A percentile compares a stretch with the other conserved stretches of the same genome.
phyloP scores from a whole-genome alignment of 2,888 invertebrate species.

The Autographa gamma region DNA sequence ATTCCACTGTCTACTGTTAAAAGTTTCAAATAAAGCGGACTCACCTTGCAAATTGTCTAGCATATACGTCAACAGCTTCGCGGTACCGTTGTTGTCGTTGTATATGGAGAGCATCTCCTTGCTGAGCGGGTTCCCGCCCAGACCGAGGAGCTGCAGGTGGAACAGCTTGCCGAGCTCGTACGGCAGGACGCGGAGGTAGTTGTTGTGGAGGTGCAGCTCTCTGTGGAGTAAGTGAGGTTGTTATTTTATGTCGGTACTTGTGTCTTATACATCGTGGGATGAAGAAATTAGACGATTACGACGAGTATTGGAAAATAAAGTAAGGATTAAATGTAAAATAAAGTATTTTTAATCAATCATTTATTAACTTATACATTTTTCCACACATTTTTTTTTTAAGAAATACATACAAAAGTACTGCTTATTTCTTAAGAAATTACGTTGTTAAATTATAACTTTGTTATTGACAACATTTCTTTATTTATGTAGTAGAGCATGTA shows the following conservation, averaged over 20 bases:
- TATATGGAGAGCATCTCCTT: slow-evolving; percentile 97
- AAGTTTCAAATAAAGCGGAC: slow-evolving; percentile 33
- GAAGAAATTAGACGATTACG: no score
- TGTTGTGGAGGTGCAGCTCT: slow-evolving; percentile 98
- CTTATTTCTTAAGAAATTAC: no score
- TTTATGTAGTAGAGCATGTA: no score
- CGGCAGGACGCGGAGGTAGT: slow-evolving; percentile 97
- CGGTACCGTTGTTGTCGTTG: slow-evolving; percentile 97
- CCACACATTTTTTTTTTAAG: no score
- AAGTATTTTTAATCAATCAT: no score
- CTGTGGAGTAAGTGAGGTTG: slow-evolving; percentile 85
- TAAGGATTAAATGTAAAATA: no score
- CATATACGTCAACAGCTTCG: slow-evolving; percentile 97
- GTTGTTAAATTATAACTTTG: no score
- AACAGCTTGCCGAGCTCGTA: slow-evolving; percentile 99
- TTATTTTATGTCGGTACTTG: slow-evolving; percentile 13
- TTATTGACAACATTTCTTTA: no score
- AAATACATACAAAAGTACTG: no score
- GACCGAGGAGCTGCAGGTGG: slow-evolving; percentile 97
- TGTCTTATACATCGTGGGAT: no score
- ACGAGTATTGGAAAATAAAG: no score
- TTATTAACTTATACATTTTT: no score
- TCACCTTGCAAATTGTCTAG: slow-evolving; percentile 98
- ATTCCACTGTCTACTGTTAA: background rate
- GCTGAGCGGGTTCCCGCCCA: slow-evolving; percentile 97